Percentiles rank a stretch among this genome's conserved stretches.
Evolutionary conservation across 2,113 vertebrate genomes (phyloP).

Genomic region (Mesembrinibis cayennensis): DNA sequence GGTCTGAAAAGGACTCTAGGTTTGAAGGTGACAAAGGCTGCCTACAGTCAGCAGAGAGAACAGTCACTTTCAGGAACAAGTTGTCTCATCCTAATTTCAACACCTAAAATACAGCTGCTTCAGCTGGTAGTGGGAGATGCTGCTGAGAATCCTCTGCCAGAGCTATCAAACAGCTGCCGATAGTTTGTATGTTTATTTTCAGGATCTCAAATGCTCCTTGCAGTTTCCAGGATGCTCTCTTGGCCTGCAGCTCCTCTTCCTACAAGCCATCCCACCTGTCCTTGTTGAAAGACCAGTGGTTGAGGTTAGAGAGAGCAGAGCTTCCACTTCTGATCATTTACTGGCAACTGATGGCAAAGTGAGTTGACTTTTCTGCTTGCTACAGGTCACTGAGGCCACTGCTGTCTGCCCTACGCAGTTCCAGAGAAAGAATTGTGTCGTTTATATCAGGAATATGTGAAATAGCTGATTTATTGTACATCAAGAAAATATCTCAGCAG

Average conservation of each 20-base stretch:
- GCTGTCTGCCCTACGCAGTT: not conserved
- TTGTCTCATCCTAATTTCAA: not conserved
- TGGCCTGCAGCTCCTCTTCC: not conserved
- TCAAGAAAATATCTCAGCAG: not conserved
- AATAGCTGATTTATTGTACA: not conserved
- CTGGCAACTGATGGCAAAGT: not conserved
- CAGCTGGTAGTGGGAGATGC: not conserved
- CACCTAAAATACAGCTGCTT: not conserved
- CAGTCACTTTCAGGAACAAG: not conserved
- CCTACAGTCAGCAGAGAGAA: not conserved
- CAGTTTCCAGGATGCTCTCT: not conserved
- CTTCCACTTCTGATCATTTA: not conserved
- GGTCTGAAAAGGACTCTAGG: not conserved
- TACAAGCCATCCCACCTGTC: rapidly evolving
- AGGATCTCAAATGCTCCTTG: not conserved
- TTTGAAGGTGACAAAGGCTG: not conserved
- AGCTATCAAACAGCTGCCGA: not conserved
- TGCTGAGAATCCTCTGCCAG: not conserved
- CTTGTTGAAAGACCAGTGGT: not conserved
- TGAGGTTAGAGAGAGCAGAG: not conserved
- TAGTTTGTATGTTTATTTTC: not conserved
- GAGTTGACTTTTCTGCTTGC: not conserved
- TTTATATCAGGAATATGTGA: not conserved
- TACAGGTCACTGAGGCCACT: not conserved
- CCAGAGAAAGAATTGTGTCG: not conserved